Percentiles rank a stretch among this genome's conserved stretches.
These are phyloP conservation scores for Agrilus mali DNA, from an alignment of 2,888 invertebrate genomes.

Conservation along the genomic window DNA sequence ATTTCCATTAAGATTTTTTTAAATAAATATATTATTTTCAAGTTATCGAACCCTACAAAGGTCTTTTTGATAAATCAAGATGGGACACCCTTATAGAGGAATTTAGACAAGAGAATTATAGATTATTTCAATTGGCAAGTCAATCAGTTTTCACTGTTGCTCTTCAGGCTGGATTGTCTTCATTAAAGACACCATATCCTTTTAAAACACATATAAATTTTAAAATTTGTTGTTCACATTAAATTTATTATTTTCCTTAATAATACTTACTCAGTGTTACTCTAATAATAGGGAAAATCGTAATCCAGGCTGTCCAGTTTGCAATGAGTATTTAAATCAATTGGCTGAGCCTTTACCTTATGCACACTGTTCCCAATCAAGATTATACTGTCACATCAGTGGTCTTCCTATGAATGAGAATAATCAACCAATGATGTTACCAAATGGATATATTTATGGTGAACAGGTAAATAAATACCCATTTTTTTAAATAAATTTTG, in stretches of 20 bases:
- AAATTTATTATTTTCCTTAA: slow-evolving; percentile 14
- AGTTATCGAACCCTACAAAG: slow-evolving; percentile 59
- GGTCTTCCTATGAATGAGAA: slow-evolving; percentile 90
- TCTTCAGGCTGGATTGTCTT: slow-evolving; percentile 86
- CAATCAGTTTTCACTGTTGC: slow-evolving; percentile 87
- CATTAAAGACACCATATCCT: slow-evolving; percentile 86
- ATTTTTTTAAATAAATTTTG: slow-evolving; percentile 2
- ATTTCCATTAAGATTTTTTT: slow-evolving; percentile 1
- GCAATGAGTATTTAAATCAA: slow-evolving; percentile 74
- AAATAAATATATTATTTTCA: slow-evolving; percentile 10
- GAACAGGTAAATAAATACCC: slow-evolving; percentile 54
- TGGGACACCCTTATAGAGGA: slow-evolving; percentile 81
- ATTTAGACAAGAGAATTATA: slow-evolving; percentile 89
- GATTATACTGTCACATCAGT: slow-evolving; percentile 83
- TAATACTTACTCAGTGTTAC: slow-evolving; percentile 51
- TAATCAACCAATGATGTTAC: slow-evolving; percentile 97
- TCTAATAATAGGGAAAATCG: slow-evolving; percentile 46
- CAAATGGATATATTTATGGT: slow-evolving; percentile 95
- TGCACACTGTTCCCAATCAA: slow-evolving; percentile 93
- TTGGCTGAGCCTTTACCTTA: slow-evolving; percentile 80
- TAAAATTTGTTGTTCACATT: background rate
- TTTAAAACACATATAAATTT: slow-evolving; percentile 17
- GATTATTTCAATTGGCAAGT: slow-evolving; percentile 83
- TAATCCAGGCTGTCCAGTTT: slow-evolving; percentile 86
- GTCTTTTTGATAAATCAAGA: slow-evolving; percentile 49